Base-by-base conservation (phyloP, 2,797 vertebrate genomes). In the Eremophila alpestris region DNA sequence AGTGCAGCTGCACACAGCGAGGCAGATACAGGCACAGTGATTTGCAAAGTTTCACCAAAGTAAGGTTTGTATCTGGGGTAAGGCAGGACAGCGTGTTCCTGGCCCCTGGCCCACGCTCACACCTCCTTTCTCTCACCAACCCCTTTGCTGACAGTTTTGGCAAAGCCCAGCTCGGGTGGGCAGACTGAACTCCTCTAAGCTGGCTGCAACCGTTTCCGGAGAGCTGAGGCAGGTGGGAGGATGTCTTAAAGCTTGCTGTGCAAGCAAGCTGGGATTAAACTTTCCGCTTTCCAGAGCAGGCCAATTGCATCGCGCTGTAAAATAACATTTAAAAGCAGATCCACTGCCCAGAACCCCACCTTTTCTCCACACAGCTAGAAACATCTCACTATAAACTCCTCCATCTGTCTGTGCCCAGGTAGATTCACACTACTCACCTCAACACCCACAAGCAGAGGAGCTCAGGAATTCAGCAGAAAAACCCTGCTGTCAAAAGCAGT, bases 261-360 rank as follows among this genome's bases (percentile, higher is more conserved):
- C 41, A 79, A 83, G 82, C 76, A 73, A 77, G 62, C 59, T 83
- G 87, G 92, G 87, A 88, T 93, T 94, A 96, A 91, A 75, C 95
- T 84, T 90, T 88, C 79, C 0, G 0, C 73, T 81, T 91, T 51
- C 41, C 60, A 79, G 55, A 78, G 79, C 55, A 38, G 27, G 63
- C 74, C 80, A 43, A 38, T 76, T 86, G 83, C 38, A 60, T 1
- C 16, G 38, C 5, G 2, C 45, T 90, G 84, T 67, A 78, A 91
- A 93, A 68, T 78, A 92, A 83, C 73, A 76, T 69, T 11, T 24
- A 27, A 73, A 78, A 93, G 34, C 58, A 63, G 43, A 81, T 63
- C 34, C 11, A 32, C 69, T 83, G 55, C 36, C 71, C 79, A 89
- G 60, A 90, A 60, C 54, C 10, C 58, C 68, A 51, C 49, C 59